Evolutionary conservation across 1,140 invertebrate species (phyloP), one percentile per base, ranked within the genome.

Genomic region (Oncopeltus fasciatus): DNA sequence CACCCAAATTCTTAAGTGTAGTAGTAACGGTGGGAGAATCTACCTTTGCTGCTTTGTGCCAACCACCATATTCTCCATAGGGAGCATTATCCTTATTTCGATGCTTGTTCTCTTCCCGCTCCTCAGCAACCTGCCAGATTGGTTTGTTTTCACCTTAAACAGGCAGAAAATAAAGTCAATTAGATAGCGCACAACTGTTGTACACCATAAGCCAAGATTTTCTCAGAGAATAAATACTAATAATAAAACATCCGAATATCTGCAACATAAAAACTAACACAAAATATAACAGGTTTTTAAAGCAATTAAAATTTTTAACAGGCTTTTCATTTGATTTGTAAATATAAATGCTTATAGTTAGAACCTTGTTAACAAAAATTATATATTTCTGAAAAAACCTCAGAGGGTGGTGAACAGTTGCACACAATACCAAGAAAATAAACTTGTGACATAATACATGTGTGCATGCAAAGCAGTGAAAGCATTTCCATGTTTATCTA

Each of bases 101-200:
- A 68, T 88, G 88, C 74, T 95, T 95, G 72, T 92, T 92, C 70
- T 95, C 91, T 74, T 96, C 95, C 24, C 95, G 79, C 71, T 98
- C 96, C 74, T 99, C 96, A 2, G 96, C 96, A 67, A 98, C 92
- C 82, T 98, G 94, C 96, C 96, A 99, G 72, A 99, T 98, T 5
- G 95, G 93, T 77, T 98, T 98, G 78, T 98, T 99, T 72, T 97
- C 92, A 63, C 86, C 88, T 88, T 75, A 51, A 63, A 69, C n/a
- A n/a, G n/a, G 65, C 47, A 57, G 47, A 59, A 53, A 24, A 18
- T 14, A 1, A 53, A 53, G 1, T 14, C 5, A 3, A 24, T 53
- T 24, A 53, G 49, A 24, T 16, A 24, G 49, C 24, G 49, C 21
- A 53, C 49, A 53, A 53, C 49, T 53, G 49, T 26, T 12, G 14